Evolutionary conservation across 2,888 invertebrate species (phyloP), one percentile per base, ranked within the genome.

Genomic region (Uloborus plumipes): DNA sequence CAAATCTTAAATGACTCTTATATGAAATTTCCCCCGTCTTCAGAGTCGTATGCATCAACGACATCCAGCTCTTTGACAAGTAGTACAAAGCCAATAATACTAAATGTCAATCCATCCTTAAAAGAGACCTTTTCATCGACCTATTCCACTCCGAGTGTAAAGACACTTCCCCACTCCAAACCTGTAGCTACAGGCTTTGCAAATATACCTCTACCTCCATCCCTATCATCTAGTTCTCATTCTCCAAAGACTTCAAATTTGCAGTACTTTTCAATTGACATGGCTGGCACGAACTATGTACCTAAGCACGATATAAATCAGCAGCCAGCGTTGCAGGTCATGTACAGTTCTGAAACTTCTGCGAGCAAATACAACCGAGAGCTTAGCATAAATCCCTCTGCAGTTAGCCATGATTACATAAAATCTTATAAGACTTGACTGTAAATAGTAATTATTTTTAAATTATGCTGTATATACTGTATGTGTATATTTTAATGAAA

Each of bases 1-100:
- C 85, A 86, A 31, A 74, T 86, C 53, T 58, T 86, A 15, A 81
- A 65, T n/a, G 86, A 86, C 31, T 79, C 79, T 2, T 79, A 80
- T 51, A 26, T 77, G 49, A 84, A 82, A 59, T 84, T 78, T 61
- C 84, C 84, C 9, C 55, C 84, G 4, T 55, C 58, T 51, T 65
- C 49, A 50, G 74, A 74, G 26, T 16, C 70, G 0, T 74, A 65
- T 53, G 13, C 80, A 16, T 31, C 71, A 49, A 64, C 67, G 26
- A 53, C 55, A 9, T 20, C 50, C n/a, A 53, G 14, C 22, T 39
- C 64, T 15, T 49, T 49, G 9, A 11, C 64, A 6, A 55, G 22
- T 22, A 64, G 6, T 53, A 58, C 61, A 16, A 76, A 51, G 18
- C 51, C 59, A 31, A 20, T 20, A 2, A 9, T 62, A 18, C 47